Evolutionary conservation across 2,888 invertebrate genomes (phyloP), one percentile per base, ranked within the genome.

Genomic region (Drosophila meridiana): DNA sequence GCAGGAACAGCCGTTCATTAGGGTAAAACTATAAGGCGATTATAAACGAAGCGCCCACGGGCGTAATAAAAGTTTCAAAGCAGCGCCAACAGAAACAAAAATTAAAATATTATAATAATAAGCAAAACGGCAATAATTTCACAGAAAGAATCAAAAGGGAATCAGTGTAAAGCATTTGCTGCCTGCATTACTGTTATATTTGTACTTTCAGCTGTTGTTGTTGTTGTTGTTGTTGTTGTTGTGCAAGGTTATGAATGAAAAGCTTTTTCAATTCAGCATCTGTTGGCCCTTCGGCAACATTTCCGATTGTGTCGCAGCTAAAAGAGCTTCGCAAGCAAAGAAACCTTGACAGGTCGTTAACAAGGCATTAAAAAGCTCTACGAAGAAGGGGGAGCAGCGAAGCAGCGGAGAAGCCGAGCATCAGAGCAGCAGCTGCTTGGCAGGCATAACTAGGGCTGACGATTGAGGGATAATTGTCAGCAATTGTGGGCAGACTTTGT

Each of bases 211-310:
- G 40, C 14, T 40, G 40, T 0, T 26, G 45, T 2, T 48, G 28
- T 50, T 57, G 56, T 32, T 57, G 26, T 50, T 55, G 62, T 60
- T 59, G 59, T 56, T 75, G 58, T 80, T 82, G 64, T 81, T 87
- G 89, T 66, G 80, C 82, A 81, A 87, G 91, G 91, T 91, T 91
- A 91, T 92, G 91, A 91, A 91, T 91, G 91, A 92, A 91, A 91
- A 91, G 92, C 92, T 91, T 79, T 80, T 73, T 68, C 69, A 76
- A 89, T 78, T 87, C 74, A 83, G 66, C 64, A 66, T 52, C 57
- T 38, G 53, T 60, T 60, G 59, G 63, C 52, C 64, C 78, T 73
- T 72, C 87, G 78, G 78, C 68, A 47, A 63, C 48, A 61, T 69
- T 70, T 59, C 69, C 84, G 71, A 79, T 61, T 65, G 65, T 32